Evolutionary conservation across 2,113 vertebrate genomes (phyloP), one percentile per base, ranked within the genome.

Genomic region (Neogale vison): DNA sequence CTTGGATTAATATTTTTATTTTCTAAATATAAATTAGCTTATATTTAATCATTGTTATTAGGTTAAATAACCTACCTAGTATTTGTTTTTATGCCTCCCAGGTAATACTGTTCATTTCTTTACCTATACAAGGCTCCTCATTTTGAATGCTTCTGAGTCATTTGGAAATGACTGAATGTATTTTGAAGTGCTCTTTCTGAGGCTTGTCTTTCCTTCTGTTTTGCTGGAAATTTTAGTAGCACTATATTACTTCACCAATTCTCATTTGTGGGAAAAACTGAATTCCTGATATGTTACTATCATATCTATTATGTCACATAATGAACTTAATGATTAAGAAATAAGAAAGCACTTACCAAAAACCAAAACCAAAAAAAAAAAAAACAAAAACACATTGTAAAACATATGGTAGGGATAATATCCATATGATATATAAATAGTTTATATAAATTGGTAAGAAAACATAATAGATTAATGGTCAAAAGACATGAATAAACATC

Each of bases 1-100:
- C 45, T 79, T 95, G 11, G 42, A 57, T 23, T 97, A 97, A 26
- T 95, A 63, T 85, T 97, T 98, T 97, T 96, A 93, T 95, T 81
- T 97, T 95, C 31, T 96, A 74, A 65, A n/a, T 93, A 82, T 96
- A 92, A 95, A 17, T 80, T 63, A 80, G 12, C 93, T 65, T 97
- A 34, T 88, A 45, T 57, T 96, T 93, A 95, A 85, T 90, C 74
- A 82, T 95, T 55, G 47, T 59, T 85, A 55, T 82, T 97, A 94
- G n/a, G 80, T 95, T 97, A 91, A 98, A 95, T 97, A 97, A 93
- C 93, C 90, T 95, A 93, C 85, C 83, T 74, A 85, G 71, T 67
- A 79, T 98, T 97, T 97, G 93, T 88, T 95, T 94, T 95, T 93
- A 92, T 79, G 11, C 89, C 45, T 98, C 61, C 39, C 57, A 98